phyloP scores from a whole-genome alignment of 2,113 vertebrate genomes.

The Centropus bengalensis region DNA sequence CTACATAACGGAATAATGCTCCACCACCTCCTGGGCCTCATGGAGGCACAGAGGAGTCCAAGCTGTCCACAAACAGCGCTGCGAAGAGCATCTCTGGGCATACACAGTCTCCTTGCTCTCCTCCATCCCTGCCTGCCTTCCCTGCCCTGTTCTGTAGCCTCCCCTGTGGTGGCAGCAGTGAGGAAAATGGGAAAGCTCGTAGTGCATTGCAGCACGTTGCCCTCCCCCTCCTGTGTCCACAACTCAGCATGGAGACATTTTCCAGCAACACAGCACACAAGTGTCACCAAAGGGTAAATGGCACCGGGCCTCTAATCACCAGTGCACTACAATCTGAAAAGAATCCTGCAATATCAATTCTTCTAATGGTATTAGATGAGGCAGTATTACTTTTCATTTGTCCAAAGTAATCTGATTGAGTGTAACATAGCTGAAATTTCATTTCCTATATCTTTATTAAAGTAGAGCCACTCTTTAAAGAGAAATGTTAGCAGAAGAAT shows the following conservation, averaged over 20 bases:
- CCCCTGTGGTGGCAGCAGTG: fast-evolving
- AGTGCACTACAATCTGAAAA: background rate
- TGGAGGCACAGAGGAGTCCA: background rate
- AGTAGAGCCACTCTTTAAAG: slow-evolving; percentile 46
- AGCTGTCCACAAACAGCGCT: background rate
- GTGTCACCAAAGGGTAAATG: background rate
- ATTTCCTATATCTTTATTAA: slow-evolving; percentile 74
- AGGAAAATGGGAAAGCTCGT: background rate
- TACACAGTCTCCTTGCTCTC: background rate
- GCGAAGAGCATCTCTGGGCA: background rate
- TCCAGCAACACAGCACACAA: background rate
- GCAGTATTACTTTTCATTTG: slow-evolving; percentile 65
- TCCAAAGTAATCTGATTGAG: slow-evolving; percentile 67
- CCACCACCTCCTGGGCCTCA: background rate
- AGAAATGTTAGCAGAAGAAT: slow-evolving; percentile 64
- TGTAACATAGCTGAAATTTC: slow-evolving; percentile 57
- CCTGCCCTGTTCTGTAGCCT: background rate
- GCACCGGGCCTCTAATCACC: background rate
- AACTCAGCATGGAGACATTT: background rate
- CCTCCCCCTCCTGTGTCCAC: background rate
- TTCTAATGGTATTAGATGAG: slow-evolving; percentile 62
- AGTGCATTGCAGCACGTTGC: fast-evolving
- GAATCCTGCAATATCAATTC: slow-evolving; percentile 12
- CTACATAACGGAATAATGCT: background rate
- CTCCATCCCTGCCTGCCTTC: background rate